Conservation (phyloP, 2,888 invertebrate genomes). For the Drosophila recens region DNA sequence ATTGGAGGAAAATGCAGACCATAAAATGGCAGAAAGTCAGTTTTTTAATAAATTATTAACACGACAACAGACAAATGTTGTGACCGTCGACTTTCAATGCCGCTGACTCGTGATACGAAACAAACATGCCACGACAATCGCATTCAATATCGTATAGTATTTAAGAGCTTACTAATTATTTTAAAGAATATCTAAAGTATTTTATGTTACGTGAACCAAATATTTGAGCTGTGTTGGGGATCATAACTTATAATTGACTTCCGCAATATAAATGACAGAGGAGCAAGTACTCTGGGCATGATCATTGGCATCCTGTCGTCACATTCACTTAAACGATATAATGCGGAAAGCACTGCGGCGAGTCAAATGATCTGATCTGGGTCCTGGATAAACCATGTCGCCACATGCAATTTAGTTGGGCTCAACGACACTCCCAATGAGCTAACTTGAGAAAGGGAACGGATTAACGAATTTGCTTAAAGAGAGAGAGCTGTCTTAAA, state of each 20-base stretch:
- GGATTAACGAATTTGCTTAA: neutral
- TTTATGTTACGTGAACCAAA: neutral
- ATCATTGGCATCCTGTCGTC: constrained; percentile 83
- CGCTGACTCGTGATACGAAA: constrained; percentile 37
- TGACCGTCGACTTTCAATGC: constrained; percentile 42
- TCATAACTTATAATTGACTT: constrained; percentile 82
- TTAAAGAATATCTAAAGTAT: neutral
- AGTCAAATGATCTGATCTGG: constrained; percentile 35
- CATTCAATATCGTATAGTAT: neutral
- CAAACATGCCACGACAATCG: constrained; percentile 1
- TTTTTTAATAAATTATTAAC: constrained; percentile 66
- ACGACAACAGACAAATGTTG: constrained; percentile 60
- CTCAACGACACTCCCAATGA: constrained; percentile 13
- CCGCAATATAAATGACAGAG: constrained; percentile 69
- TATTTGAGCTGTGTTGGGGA: neutral
- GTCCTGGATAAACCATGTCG: constrained; percentile 19
- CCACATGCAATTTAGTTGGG: neutral
- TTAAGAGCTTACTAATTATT: constrained; percentile 8
- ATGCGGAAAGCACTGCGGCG: constrained; percentile 26
- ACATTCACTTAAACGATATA: constrained; percentile 82
- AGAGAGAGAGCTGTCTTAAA: neutral
- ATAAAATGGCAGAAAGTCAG: constrained; percentile 65
- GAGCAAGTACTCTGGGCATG: constrained; percentile 43
- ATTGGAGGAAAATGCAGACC: constrained; percentile 9
- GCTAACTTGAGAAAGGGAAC: neutral